phyloP scores from a whole-genome alignment of 2,888 invertebrate genomes.

The Latrodectus hesperus region DNA sequence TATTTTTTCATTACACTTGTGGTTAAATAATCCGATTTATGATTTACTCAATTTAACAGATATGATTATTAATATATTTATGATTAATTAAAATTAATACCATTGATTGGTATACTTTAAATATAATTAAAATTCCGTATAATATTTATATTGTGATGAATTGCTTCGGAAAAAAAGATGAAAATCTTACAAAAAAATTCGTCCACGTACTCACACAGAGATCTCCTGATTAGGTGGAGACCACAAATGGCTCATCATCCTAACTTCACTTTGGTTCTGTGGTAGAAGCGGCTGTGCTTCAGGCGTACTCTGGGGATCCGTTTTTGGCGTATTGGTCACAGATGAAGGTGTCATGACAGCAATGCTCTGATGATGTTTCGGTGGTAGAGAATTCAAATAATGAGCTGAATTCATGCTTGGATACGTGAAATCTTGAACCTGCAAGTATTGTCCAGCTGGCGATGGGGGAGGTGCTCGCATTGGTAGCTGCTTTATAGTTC shows the following conservation, averaged over 20 bases:
- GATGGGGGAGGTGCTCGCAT: conserved; percentile 62
- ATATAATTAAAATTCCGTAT: too few relatives aligned
- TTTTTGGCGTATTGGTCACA: conserved; percentile 37
- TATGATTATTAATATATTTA: too few relatives aligned
- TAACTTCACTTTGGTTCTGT: conserved; percentile 55
- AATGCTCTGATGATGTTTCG: conserved; percentile 43
- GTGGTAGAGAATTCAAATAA: conserved; percentile 57
- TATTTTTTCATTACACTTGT: too few relatives aligned
- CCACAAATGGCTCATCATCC: conserved; percentile 67
- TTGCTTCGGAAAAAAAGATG: neutral
- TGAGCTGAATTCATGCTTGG: conserved; percentile 49
- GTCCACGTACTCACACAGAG: conserved; percentile 70
- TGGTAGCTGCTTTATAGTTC: conserved; percentile 33
- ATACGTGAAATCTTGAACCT: conserved; percentile 66
- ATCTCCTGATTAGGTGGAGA: conserved; percentile 68
- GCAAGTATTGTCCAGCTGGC: conserved; percentile 60
- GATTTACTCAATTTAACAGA: too few relatives aligned
- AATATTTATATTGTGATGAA: too few relatives aligned
- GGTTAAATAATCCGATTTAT: too few relatives aligned
- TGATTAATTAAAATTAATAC: too few relatives aligned
- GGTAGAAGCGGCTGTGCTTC: conserved; percentile 64
- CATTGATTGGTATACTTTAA: too few relatives aligned
- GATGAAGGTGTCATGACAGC: conserved; percentile 43
- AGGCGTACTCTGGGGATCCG: conserved; percentile 29
- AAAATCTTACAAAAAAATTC: conserved; percentile 24